Conservation (phyloP, 2,113 vertebrate species). For the Cyanistes caeruleus region DNA sequence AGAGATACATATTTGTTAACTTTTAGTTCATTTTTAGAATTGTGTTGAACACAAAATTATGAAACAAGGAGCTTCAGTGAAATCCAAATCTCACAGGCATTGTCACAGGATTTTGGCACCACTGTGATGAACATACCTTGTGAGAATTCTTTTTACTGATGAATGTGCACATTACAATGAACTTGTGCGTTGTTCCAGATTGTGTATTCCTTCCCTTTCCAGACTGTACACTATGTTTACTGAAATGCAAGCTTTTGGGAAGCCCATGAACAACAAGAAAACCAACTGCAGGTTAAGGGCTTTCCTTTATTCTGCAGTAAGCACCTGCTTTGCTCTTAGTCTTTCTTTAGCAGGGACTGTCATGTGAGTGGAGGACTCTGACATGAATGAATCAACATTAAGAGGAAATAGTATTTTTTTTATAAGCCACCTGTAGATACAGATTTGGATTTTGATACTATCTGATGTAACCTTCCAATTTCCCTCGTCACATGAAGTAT, state of each 20-base stretch:
- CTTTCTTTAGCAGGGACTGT: background rate
- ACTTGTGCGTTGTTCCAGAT: background rate
- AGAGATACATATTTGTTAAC: background rate
- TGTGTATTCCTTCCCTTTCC: background rate
- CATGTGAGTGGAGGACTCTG: background rate
- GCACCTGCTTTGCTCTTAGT: background rate
- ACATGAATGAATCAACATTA: background rate
- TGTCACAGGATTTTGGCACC: background rate
- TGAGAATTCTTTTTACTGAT: background rate
- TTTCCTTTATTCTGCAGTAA: background rate
- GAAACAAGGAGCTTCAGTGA: background rate
- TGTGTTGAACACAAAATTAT: background rate
- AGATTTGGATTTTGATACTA: conserved; percentile 6
- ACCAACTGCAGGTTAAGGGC: background rate
- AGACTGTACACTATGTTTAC: background rate
- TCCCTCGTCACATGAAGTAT: background rate
- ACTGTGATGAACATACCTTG: background rate
- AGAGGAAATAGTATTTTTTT: background rate
- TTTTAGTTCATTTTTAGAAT: background rate
- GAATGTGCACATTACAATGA: background rate
- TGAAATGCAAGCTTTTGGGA: background rate
- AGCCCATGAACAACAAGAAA: background rate
- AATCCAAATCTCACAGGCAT: background rate
- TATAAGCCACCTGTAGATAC: background rate
- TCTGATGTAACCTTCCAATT: background rate